phyloP scores from a whole-genome alignment of 1,140 invertebrate genomes.

The Orius insidiosus region DNA sequence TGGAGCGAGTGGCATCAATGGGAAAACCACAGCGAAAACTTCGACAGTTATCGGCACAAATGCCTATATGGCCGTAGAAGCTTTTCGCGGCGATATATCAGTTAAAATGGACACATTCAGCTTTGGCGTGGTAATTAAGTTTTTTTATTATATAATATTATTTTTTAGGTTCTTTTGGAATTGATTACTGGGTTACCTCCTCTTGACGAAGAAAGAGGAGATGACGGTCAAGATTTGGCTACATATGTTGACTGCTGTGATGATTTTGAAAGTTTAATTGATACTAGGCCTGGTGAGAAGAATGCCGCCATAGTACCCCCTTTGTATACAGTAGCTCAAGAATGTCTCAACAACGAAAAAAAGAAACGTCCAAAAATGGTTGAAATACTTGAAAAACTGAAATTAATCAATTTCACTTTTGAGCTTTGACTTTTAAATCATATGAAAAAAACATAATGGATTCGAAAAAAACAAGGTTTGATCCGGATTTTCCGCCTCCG shows the following conservation, averaged over 20 bases:
- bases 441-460: no score
- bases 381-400: conserved; percentile 2
- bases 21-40: conserved; percentile 28
- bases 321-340: not conserved
- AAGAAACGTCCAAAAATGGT: not conserved
- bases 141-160: not conserved
- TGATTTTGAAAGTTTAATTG: not conserved
- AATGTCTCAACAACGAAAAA: not conserved
- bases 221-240: conserved; percentile 27
- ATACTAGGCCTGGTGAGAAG: not conserved
- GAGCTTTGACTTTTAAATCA: no score
- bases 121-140: conserved; percentile 48
- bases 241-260: no score
- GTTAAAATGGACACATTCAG: conserved; percentile 59
- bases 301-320: not conserved
- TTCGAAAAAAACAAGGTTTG: no score
- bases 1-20: conserved; percentile 24
- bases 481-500: no score
- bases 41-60: conserved; percentile 45
- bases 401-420: not conserved
- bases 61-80: conserved; percentile 61
- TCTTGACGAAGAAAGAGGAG: conserved; percentile 32
- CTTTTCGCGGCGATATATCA: conserved; percentile 46
- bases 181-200: conserved; percentile 45
- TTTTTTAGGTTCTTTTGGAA: conserved; percentile 38